Evolutionary conservation across 2,888 invertebrate genomes (phyloP).

Genomic region (Tridacna crocea): DNA sequence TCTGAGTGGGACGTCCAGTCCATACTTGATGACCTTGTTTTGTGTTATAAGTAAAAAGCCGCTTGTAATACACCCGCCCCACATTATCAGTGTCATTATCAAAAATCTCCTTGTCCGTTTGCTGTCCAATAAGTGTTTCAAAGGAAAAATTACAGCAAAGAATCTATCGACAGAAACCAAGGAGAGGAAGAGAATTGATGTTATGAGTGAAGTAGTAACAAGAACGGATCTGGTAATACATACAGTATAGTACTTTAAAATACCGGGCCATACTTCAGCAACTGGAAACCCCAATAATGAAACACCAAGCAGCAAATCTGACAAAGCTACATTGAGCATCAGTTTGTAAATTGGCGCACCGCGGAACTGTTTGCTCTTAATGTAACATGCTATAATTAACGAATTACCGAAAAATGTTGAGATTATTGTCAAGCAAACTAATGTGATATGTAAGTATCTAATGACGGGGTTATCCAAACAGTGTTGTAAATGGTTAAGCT

Average conservation of each 20-base stretch:
- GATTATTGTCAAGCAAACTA: background rate
- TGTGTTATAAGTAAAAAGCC: background rate
- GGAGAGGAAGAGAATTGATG: slow-evolving; percentile 1
- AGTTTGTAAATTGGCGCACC: background rate
- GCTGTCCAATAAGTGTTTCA: background rate
- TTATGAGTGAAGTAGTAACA: background rate
- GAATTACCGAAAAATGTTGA: slow-evolving; percentile 2
- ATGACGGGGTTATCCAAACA: background rate
- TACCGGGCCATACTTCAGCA: background rate
- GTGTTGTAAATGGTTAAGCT: background rate
- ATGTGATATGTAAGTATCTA: background rate
- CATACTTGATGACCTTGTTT: slow-evolving; percentile 1
- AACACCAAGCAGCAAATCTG: background rate
- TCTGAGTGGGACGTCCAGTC: background rate
- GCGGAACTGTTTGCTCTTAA: background rate
- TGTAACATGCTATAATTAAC: background rate
- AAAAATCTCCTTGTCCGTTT: background rate
- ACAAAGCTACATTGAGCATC: background rate
- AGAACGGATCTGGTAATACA: background rate
- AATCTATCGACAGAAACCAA: background rate
- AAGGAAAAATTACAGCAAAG: background rate
- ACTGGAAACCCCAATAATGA: background rate
- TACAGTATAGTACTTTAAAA: background rate
- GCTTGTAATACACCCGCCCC: background rate
- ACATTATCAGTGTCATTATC: background rate